Conservation (phyloP, 2,888 invertebrate species). For the Scotopteryx bipunctaria region DNA sequence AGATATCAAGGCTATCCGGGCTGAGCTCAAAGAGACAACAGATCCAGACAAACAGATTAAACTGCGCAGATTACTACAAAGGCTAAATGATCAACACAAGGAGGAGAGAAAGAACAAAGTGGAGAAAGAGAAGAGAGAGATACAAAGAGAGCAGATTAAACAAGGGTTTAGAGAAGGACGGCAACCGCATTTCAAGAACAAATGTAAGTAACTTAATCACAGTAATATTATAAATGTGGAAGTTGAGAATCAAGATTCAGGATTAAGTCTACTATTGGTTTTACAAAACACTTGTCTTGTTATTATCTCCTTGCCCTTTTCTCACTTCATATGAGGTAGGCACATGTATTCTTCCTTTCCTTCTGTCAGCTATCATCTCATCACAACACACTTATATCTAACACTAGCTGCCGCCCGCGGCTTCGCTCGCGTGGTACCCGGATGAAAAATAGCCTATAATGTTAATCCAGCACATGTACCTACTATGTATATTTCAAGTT, state of each 20-base stretch:
- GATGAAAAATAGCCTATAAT: no score
- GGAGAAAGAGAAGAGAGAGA: conserved; percentile 79
- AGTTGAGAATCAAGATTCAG: neutral
- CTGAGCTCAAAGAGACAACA: conserved; percentile 83
- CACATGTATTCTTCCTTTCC: no score
- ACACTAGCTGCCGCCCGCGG: no score
- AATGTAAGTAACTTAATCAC: conserved; percentile 62
- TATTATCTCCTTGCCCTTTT: no score
- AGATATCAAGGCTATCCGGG: conserved; percentile 86
- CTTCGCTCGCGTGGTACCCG: no score
- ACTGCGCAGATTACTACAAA: conserved; percentile 88
- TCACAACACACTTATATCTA: no score
- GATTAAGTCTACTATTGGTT: no score
- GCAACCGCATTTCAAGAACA: conserved; percentile 86
- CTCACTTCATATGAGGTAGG: no score
- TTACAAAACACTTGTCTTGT: no score
- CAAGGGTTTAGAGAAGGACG: conserved; percentile 85
- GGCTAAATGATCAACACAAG: conserved; percentile 90
- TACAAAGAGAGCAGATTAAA: conserved; percentile 80
- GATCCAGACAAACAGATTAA: conserved; percentile 86
- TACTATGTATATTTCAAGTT: no score
- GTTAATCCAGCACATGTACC: no score
- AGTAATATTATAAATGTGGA: neutral
- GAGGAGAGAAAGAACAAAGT: conserved; percentile 83
- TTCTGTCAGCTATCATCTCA: no score